Evolutionary conservation across 2,888 invertebrate species (phyloP).

Genomic region (Neuroscelio doddi): DNA sequence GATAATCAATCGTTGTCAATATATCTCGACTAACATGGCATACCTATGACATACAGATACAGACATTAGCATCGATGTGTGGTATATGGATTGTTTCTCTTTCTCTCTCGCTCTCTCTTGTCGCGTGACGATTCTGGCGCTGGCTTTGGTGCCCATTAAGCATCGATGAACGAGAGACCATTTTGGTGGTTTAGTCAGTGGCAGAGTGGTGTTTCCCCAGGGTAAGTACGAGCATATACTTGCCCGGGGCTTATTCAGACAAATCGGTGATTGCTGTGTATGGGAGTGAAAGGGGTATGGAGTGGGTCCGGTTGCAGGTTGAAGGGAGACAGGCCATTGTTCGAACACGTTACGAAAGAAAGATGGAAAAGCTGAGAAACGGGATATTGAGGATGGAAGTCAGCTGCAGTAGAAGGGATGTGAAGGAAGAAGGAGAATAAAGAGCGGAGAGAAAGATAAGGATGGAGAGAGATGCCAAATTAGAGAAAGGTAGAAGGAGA

Average conservation of each 20-base stretch:
- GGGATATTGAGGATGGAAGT: slow-evolving; percentile 40
- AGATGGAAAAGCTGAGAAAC: slow-evolving; percentile 29
- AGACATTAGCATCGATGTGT: too few relatives aligned
- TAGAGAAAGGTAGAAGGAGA: slow-evolving; percentile 53
- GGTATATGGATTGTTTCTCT: not conserved
- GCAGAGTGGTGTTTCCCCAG: slow-evolving; percentile 64
- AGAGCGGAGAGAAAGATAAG: slow-evolving; percentile 21
- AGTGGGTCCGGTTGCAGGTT: slow-evolving; percentile 31
- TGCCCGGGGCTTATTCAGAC: slow-evolving; percentile 71
- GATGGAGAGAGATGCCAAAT: slow-evolving; percentile 11
- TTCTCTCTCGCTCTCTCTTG: slow-evolving; percentile 16
- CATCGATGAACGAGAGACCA: slow-evolving; percentile 62
- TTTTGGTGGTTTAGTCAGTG: slow-evolving; percentile 45
- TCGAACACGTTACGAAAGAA: slow-evolving; percentile 21
- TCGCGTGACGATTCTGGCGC: slow-evolving; percentile 33
- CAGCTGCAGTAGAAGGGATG: slow-evolving; percentile 13
- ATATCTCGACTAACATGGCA: not conserved
- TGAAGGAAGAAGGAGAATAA: slow-evolving; percentile 20
- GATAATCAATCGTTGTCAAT: slow-evolving; percentile 3
- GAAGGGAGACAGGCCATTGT: slow-evolving; percentile 32
- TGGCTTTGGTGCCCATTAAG: slow-evolving; percentile 56
- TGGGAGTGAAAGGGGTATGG: slow-evolving; percentile 62
- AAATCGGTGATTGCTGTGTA: slow-evolving; percentile 70
- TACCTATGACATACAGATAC: too few relatives aligned
- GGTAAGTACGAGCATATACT: slow-evolving; percentile 67